A percentile compares a stretch with the other conserved stretches of the same genome.
phyloP scores from a whole-genome alignment of 2,797 vertebrate species.

The Lateolabrax maculatus region DNA sequence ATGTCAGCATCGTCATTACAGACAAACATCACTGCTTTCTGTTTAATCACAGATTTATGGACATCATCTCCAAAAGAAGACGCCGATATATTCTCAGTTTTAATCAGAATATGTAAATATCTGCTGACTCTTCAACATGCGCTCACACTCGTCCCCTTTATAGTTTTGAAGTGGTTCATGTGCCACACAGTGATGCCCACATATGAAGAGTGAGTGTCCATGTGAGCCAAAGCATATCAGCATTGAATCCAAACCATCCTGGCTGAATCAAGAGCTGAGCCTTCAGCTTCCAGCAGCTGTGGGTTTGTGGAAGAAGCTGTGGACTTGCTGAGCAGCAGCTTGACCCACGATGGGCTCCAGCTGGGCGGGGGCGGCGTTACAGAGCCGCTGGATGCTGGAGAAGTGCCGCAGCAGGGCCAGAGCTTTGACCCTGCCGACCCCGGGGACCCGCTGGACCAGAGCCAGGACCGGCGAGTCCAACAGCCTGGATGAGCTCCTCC shows the following conservation, averaged over 20 bases:
- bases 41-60: too few species aligned
- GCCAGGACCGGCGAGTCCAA: constrained; percentile 83
- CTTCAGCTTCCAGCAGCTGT: constrained; percentile 24
- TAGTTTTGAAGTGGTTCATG: too few species aligned
- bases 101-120: too few species aligned
- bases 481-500: constrained; percentile 63
- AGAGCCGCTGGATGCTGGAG: constrained; percentile 87
- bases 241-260: neutral
- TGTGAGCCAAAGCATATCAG: neutral
- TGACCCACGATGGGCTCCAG: constrained; percentile 87
- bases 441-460: constrained; percentile 89
- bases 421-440: constrained; percentile 91
- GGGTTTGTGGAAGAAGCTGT: constrained; percentile 82
- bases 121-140: too few species aligned
- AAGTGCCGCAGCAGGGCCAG: constrained; percentile 88
- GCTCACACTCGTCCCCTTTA: too few species aligned
- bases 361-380: constrained; percentile 79
- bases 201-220: neutral
- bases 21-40: too few species aligned
- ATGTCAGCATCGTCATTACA: too few species aligned
- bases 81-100: too few species aligned
- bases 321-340: constrained; percentile 85
- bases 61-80: too few species aligned
- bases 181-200: too few species aligned
- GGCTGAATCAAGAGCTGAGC: neutral